Percentiles rank a stretch among this genome's conserved stretches.
Conservation (phyloP, 2,113 vertebrate species). For the Onychostoma macrolepis region DNA sequence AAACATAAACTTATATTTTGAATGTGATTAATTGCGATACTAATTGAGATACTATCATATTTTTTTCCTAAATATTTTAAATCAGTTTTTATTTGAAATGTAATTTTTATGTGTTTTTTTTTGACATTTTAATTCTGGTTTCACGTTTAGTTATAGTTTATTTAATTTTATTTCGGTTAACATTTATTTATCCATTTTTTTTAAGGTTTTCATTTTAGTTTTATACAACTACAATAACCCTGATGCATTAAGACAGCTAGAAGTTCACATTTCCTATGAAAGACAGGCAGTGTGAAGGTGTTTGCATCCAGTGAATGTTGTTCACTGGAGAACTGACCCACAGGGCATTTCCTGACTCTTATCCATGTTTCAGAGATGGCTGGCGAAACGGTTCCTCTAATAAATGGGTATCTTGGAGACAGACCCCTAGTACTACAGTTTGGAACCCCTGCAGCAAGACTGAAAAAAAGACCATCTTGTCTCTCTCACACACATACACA, state of each 20-base stretch:
- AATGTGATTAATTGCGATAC: too few relatives aligned
- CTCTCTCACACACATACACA: background rate
- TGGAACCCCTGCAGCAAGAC: background rate
- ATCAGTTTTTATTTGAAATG: too few relatives aligned
- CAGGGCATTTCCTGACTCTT: background rate
- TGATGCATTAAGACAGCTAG: background rate
- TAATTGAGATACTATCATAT: too few relatives aligned
- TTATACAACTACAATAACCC: too few relatives aligned
- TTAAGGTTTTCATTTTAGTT: too few relatives aligned
- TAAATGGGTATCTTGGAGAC: conserved; percentile 34
- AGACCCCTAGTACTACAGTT: conserved; percentile 16
- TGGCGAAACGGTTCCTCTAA: conserved; percentile 1
- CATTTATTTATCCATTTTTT: too few relatives aligned
- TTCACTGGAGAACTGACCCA: background rate
- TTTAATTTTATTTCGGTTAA: too few relatives aligned
- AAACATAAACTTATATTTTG: too few relatives aligned
- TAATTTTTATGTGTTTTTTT: too few relatives aligned
- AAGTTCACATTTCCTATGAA: background rate
- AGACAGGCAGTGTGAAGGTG: background rate
- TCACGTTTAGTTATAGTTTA: too few relatives aligned
- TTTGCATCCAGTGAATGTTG: background rate
- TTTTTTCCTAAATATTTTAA: too few relatives aligned
- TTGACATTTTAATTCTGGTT: too few relatives aligned
- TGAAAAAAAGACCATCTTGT: background rate
- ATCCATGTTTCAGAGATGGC: background rate